Conservation (phyloP, 2,888 invertebrate species). For the Teinopalpus imperialis region DNA sequence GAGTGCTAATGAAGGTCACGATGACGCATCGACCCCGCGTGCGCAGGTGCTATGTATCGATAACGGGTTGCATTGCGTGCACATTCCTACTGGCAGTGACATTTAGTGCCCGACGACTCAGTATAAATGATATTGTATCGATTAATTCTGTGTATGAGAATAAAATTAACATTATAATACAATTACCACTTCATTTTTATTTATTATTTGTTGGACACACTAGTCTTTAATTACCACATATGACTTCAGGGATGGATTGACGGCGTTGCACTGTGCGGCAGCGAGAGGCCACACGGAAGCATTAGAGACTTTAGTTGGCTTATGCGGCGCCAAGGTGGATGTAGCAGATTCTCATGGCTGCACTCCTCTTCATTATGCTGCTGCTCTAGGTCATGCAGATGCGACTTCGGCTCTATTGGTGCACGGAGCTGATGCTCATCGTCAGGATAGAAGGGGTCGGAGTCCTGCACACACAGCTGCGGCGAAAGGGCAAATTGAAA, state of each 20-base stretch:
- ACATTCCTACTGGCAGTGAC: too few relatives aligned
- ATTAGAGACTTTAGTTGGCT: slow-evolving; percentile 91
- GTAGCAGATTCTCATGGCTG: slow-evolving; percentile 96
- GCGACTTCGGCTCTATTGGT: slow-evolving; percentile 94
- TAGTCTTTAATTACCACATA: too few relatives aligned
- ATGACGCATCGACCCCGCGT: too few relatives aligned
- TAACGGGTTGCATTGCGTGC: too few relatives aligned
- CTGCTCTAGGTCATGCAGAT: slow-evolving; percentile 97
- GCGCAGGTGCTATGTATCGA: too few relatives aligned
- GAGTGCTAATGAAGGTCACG: too few relatives aligned
- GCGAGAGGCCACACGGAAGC: slow-evolving; percentile 97
- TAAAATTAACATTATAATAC: too few relatives aligned
- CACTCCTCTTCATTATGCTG: slow-evolving; percentile 97
- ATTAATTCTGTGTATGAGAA: too few relatives aligned
- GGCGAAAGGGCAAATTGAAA: slow-evolving; percentile 96
- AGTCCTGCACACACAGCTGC: slow-evolving; percentile 97
- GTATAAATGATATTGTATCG: too few relatives aligned
- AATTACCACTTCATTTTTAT: too few relatives aligned
- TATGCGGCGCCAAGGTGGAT: slow-evolving; percentile 95
- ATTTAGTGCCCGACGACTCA: too few relatives aligned
- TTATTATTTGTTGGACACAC: too few relatives aligned
- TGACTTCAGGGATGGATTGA: slow-evolving; percentile 95
- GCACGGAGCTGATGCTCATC: slow-evolving; percentile 94
- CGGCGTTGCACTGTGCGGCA: slow-evolving; percentile 98
- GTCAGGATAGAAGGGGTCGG: slow-evolving; percentile 95